Conservation (phyloP, 2,888 invertebrate species). For the Bugula neritina region DNA sequence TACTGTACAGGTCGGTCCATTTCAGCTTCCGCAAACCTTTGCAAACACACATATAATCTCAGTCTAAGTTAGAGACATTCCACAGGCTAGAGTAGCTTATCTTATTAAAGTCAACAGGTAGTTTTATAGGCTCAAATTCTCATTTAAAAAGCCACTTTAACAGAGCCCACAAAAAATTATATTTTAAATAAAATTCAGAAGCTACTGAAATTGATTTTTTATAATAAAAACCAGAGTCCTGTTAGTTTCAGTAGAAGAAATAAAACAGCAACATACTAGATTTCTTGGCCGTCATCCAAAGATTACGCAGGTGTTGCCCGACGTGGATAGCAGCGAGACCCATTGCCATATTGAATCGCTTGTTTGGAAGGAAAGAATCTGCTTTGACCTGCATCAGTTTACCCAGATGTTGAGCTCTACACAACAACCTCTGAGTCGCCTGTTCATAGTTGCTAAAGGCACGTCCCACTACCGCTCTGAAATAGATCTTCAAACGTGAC, state of each 20-base stretch:
- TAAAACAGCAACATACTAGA: not conserved
- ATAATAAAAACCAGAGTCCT: no score
- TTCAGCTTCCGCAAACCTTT: constrained; percentile 30
- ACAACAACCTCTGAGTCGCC: constrained; percentile 37
- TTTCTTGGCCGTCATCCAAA: constrained; percentile 24
- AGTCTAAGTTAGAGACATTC: no score
- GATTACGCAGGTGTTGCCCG: constrained; percentile 41
- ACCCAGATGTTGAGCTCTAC: constrained; percentile 41
- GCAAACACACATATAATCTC: no score
- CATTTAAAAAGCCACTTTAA: no score
- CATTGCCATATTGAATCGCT: constrained; percentile 43
- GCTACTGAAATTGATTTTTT: no score
- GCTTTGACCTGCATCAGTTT: constrained; percentile 40
- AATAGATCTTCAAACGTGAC: not conserved
- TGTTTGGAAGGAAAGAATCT: constrained; percentile 42
- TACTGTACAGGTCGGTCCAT: constrained; percentile 42
- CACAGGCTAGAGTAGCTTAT: no score
- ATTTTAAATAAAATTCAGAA: no score
- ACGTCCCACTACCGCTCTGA: constrained; percentile 36
- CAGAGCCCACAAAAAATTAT: no score
- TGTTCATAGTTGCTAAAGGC: constrained; percentile 33
- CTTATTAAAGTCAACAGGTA: no score
- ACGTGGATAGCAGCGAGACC: constrained; percentile 45
- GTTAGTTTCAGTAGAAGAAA: no score
- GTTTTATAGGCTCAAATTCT: no score